Base-by-base conservation (phyloP, 2,888 invertebrate genomes). In the Eristalis tenax region DNA sequence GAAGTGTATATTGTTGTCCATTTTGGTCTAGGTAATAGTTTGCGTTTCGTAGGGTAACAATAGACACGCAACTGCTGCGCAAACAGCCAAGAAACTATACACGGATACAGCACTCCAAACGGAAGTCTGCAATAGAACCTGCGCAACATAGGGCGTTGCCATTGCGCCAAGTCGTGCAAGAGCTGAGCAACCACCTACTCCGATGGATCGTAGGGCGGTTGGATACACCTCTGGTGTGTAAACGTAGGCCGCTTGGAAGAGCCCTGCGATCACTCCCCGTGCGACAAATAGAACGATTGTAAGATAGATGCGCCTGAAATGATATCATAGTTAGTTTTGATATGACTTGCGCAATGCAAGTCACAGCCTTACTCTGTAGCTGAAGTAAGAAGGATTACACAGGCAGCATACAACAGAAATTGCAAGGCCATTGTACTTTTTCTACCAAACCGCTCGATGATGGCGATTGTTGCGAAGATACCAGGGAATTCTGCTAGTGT, bases 141-240 rank as follows among this genome's bases (percentile, higher is more conserved):
- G 98, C 4, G 98, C 98, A 2, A 99, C 96, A 91, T 98, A 98
- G 0, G 98, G 98, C 0, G 98, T 98, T 18, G 97, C 94, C 97
- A 99, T 98, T 26, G 98, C 98, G 11, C 98, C 99, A 11, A 98
- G 94, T 61, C 99, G 94, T 0, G 98, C 98, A 94, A 98, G 96
- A 0, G 97, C 97, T 90, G 98, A 98, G 91, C 98, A 98, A 0
- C 97, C 96, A 6, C 98, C 98, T n/a, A 99, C 96, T 0, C 98
- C 98, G 5, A 98, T 96, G 1, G 98, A 96, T 77, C 98, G 93
- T 66, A 98, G 93, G 23, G 97, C 96, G 0, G 98, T 98, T 0
- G 98, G 98, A 92, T 98, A 98, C 4, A 98, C 97, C 95, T 98
- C 98, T 8, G 98, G 98, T 6, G 98, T 99, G 91, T 99, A 99